Evolutionary conservation across 2,797 vertebrate genomes (phyloP), one percentile per base, ranked within the genome.

Genomic region (Steatocranus sp.): DNA sequence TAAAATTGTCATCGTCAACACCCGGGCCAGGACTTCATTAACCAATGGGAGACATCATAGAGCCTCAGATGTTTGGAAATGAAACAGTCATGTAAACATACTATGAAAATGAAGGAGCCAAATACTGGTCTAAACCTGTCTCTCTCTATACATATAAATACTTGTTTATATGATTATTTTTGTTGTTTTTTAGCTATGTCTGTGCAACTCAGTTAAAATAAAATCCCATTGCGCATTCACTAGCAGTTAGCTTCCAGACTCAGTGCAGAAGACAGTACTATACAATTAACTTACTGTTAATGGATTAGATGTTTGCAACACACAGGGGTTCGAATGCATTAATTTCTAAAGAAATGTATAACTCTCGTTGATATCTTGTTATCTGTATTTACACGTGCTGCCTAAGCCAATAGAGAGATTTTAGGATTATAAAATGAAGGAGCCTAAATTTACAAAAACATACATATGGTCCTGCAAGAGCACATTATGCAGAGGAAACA

Each of bases 21-120:
- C 9, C 30, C 0, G 1, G 20, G 25, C 36, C 63, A 68, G 36
- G 0, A 68, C 36, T 43, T 43, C 20, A 41, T 2, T 68, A 17
- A 68, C 0, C 14, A 0, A 41, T 3, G 5, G 63, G 63, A 41
- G 20, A 41, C 63, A 68, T 38, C 63, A 25, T 10, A 17, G 63
- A 41, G 11, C 34, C 11, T 3, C 0, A 66, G 61, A 41, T 38
- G n/a, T 38, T 14, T 66, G 58, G 58, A 8, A 63, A 20, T 63
- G 32, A 63, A 63, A 63, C 18, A 63, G 58, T 68, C 36, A 25
- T 68, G 0, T 68, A 68, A 43, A 41, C 41, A 58, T 0, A 58
- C 17, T 58, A 2, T 25, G 20, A 63, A 6, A 20, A 66, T 58
- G 54, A 38, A 38, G 7, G 12, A 38, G 61, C 11, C 61, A n/a